Evolutionary conservation across 2,888 invertebrate genomes (phyloP).

Genomic region (Melinopterus prodromus): DNA sequence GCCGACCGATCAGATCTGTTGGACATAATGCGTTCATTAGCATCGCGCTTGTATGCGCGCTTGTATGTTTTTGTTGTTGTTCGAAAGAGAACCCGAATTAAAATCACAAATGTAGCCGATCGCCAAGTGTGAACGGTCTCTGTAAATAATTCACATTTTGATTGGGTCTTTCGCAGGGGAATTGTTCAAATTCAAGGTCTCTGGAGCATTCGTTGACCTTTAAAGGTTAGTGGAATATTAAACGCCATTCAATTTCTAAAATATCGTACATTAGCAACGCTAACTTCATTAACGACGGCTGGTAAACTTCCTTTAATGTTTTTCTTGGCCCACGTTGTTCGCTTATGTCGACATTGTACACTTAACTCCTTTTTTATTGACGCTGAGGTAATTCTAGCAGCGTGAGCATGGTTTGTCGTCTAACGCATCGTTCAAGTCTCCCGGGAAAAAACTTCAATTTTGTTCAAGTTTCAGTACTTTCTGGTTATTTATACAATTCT

Average conservation of each 20-base stretch:
- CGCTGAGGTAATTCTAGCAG: not conserved
- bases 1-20: not conserved
- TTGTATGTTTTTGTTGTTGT: slow-evolving; percentile 12
- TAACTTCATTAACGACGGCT: slow-evolving; percentile 12
- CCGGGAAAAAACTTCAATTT: too few species aligned
- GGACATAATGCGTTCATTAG: not conserved
- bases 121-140: slow-evolving; percentile 39
- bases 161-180: slow-evolving; percentile 28
- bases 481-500: too few species aligned
- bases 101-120: slow-evolving; percentile 29
- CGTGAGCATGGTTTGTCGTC: too few species aligned
- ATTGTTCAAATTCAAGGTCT: slow-evolving; percentile 55
- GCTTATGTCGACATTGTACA: not conserved
- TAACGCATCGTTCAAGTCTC: too few species aligned
- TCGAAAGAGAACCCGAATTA: slow-evolving; percentile 20
- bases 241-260: slow-evolving; percentile 29
- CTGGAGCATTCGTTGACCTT: slow-evolving; percentile 60
- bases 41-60: not conserved
- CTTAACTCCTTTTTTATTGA: not conserved
- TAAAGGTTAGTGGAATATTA: slow-evolving; percentile 54
- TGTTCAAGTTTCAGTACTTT: too few species aligned
- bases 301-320: not conserved
- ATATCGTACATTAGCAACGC: slow-evolving; percentile 5
- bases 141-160: slow-evolving; percentile 42
- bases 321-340: not conserved